Evolutionary conservation across 2,113 vertebrate genomes (phyloP), one percentile per base, ranked within the genome.

Genomic region (Grammomys surdaster): DNA sequence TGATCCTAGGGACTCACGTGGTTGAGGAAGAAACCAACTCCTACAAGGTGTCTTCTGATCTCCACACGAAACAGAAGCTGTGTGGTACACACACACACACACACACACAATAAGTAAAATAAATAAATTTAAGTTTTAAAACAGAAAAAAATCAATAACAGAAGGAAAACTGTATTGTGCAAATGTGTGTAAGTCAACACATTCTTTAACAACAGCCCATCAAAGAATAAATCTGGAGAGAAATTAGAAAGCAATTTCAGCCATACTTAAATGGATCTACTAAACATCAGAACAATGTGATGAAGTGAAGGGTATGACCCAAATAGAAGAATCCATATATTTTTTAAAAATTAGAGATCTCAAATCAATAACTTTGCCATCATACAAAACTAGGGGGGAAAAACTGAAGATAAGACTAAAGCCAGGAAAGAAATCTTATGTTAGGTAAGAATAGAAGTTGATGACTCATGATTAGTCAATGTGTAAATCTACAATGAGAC

Each of bases 171-270:
- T 36, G 13, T 36, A 85, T 90, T 56, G 28, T 40, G 56, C 22
- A 67, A 85, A 46, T 46, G 12, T 28, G 5, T 48, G 36, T 7
- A 60, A 72, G 87, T 43, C 20, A 69, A 31, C 3, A 69, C 4
- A n/a, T 19, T 69, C 60, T 69, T 90, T 69, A 90, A 85, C 7
- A 58, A 46, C 2, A 90, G 65, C 46, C 26, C 6, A 60, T 16
- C 7, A 76, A 75, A 48, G 10, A 58, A 90, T 28, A 48, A 72
- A 89, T 40, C 33, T 40, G 40, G 58, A 73, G 40, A 2, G n/a
- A 86, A 48, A 91, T 86, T 78, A 86, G 19, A 69, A 94, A 90
- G 67, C 85, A 86, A 7, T 54, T 36, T 75, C 43, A 73, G n/a
- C 70, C 54, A 82, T 76, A 77, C 86, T 7, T 77, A 86, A 51